These are phyloP conservation scores for Idaea dimidiata DNA, from an alignment of 2,888 invertebrate species.

Conservation along the genomic window DNA sequence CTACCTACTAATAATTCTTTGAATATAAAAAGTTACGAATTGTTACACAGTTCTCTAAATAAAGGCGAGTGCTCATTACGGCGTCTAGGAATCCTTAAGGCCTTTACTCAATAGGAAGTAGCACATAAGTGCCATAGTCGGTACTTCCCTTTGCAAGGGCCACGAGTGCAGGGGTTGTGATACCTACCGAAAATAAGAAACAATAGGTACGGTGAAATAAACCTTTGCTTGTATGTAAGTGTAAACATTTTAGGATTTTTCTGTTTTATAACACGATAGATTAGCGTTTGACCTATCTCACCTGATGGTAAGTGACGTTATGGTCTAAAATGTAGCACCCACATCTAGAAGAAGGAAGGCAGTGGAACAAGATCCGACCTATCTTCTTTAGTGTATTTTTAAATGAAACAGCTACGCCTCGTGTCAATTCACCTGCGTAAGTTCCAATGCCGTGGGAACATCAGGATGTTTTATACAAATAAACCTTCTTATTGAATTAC, in stretches of 20 bases:
- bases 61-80: slow-evolving; percentile 57
- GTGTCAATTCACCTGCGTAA: too few species aligned
- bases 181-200: slow-evolving; percentile 23
- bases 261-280: too few species aligned
- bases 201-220: slow-evolving; percentile 6
- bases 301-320: background rate
- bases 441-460: too few species aligned
- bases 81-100: slow-evolving; percentile 53
- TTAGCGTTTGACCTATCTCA: too few species aligned
- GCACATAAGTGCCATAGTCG: slow-evolving; percentile 41
- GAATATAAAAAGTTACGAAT: background rate
- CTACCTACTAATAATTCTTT: too few species aligned
- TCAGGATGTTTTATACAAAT: too few species aligned
- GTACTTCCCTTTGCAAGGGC: slow-evolving; percentile 33
- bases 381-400: too few species aligned
- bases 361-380: too few species aligned
- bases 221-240: background rate
- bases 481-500: too few species aligned
- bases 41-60: slow-evolving; percentile 10
- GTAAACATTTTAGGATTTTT: background rate
- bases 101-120: slow-evolving; percentile 58
- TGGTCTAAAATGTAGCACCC: too few species aligned
- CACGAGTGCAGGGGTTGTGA: slow-evolving; percentile 23
- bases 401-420: too few species aligned
- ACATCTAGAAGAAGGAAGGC: too few species aligned